Evolutionary conservation across 2,888 invertebrate genomes (phyloP).

Genomic region (Cinara cedri): DNA sequence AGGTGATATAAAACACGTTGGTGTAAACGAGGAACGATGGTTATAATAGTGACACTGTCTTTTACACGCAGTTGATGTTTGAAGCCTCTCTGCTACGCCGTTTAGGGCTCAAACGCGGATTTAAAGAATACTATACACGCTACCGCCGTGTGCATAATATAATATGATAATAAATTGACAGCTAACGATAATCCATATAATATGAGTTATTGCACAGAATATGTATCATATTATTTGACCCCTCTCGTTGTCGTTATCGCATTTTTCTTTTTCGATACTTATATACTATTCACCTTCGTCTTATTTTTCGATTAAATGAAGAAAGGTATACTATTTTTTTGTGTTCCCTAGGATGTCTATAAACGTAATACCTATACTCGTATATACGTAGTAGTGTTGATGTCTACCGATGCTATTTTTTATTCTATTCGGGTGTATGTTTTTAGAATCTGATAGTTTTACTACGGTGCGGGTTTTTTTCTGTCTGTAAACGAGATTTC

Average conservation of each 20-base stretch:
- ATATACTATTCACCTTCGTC: neutral
- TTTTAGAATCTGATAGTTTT: no score
- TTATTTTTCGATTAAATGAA: neutral
- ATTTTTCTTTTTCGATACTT: neutral
- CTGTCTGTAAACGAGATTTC: no score
- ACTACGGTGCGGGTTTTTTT: no score
- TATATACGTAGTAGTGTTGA: neutral
- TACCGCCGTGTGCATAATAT: neutral
- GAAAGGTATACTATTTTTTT: neutral
- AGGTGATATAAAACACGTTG: no score
- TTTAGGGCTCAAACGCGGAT: conserved; percentile 18
- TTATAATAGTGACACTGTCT: neutral
- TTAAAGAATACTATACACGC: conserved; percentile 3
- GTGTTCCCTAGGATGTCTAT: neutral
- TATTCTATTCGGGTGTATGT: no score
- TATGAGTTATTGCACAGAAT: conserved; percentile 27
- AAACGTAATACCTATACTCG: no score
- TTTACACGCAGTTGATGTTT: conserved; percentile 9
- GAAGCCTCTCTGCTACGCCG: neutral
- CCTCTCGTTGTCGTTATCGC: neutral
- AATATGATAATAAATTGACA: conserved; percentile 31
- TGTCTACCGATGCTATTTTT: neutral
- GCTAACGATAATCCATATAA: conserved; percentile 33
- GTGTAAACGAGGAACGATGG: neutral
- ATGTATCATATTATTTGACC: conserved; percentile 35